phyloP scores from a whole-genome alignment of 2,113 vertebrate genomes.

The Mesitornis unicolor region DNA sequence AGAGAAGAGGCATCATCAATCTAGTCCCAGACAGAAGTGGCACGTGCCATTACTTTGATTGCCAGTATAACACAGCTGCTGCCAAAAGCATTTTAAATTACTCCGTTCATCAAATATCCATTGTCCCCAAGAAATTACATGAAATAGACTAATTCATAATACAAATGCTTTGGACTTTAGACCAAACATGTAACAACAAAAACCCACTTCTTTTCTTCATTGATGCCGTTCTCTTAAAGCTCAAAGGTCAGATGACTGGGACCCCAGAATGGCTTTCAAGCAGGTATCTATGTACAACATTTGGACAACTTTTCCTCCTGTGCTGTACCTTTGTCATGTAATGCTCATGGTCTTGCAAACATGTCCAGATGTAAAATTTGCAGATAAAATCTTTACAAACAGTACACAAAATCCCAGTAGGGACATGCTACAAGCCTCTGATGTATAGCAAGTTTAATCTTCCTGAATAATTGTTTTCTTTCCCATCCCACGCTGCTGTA shows the following conservation, averaged over 20 bases:
- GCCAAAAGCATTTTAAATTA: not conserved
- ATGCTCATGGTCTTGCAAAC: not conserved
- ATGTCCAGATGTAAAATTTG: not conserved
- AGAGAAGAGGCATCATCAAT: not conserved
- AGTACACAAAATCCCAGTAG: not conserved
- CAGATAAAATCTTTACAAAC: not conserved
- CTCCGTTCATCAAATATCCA: not conserved
- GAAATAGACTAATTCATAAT: not conserved
- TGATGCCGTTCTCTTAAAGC: not conserved
- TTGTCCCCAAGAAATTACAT: not conserved
- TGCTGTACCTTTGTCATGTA: not conserved
- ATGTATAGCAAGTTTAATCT: slow-evolving; percentile 11
- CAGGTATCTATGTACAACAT: not conserved
- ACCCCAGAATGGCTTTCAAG: not conserved
- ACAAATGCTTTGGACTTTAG: not conserved
- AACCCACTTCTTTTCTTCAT: accelerated
- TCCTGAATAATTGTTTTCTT: slow-evolving; percentile 8
- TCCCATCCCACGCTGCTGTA: not conserved
- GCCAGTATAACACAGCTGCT: not conserved
- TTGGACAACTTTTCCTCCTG: not conserved
- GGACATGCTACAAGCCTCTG: not conserved
- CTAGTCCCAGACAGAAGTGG: not conserved
- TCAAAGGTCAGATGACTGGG: not conserved
- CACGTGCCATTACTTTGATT: not conserved
- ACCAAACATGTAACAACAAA: not conserved